Base-by-base conservation (phyloP, 2,888 invertebrate genomes). In the Dicyrtomina minuta region DNA sequence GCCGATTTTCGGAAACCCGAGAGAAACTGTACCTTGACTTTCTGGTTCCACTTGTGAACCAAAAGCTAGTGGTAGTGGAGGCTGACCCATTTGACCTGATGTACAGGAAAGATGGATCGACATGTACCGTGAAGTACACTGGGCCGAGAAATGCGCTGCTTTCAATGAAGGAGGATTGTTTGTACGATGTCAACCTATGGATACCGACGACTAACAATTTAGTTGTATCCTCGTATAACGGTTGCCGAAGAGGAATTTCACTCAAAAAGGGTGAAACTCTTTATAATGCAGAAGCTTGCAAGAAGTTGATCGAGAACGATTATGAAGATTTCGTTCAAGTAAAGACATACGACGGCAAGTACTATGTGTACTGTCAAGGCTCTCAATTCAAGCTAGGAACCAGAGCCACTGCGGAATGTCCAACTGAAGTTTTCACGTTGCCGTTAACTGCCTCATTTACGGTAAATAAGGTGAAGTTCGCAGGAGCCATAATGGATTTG, bases 1-100 rank as follows among this genome's bases (percentile, higher is more conserved):
- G 66, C 39, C 6, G n/a, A 6, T 55, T 46, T 27, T 6, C 6
- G 2, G 8, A 33, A 3, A 22, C 8, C 20, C 2, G 43, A 41
- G 1, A 26, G 12, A 49, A 53, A 20, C 8, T 66, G 8, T 27
- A 55, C 24, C 3, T 66, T 10, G 13, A 39, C 5, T 53, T 66
- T 22, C 2, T 15, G 5, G 41, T 20, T 2, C 66, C 66, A 10
- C 8, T 39, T 3, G 26, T 66, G 8, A 26, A 55, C 20, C 49
- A 8, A 15, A 26, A n/a, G n/a, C 43, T 66, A 24, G 43, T 12
- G 12, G 3, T 66, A 1, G 6, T 66, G 13, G 33, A 66, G 41
- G 56, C 66, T 2, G 66, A 66, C n/a, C 56, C 66, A 5, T 66
- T 66, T n/a, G 44, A 43, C n/a, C 43, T 66, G 2, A 56, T 56